A percentile compares a stretch with the other conserved stretches of the same genome.
These are phyloP conservation scores for Cynopterus brachyotis DNA, from an alignment of 2,113 vertebrate species.

Conservation along the genomic window DNA sequence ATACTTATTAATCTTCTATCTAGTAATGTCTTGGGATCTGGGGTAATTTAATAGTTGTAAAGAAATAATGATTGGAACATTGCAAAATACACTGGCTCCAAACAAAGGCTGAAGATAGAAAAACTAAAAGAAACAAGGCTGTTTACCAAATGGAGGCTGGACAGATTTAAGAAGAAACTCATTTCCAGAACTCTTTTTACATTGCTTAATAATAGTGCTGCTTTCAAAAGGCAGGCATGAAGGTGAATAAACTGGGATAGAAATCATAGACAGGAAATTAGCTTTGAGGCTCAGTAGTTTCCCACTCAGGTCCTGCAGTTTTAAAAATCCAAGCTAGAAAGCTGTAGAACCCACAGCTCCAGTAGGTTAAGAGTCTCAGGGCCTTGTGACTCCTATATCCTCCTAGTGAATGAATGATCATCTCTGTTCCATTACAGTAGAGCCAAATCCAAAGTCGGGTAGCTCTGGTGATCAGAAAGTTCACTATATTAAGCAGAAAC, in stretches of 20 bases:
- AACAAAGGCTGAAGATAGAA: slow-evolving; percentile 33
- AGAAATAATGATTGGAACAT: slow-evolving; percentile 26
- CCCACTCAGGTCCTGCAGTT: neutral
- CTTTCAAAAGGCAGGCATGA: neutral
- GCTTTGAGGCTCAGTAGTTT: neutral
- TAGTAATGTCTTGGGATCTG: neutral
- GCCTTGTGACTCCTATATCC: neutral
- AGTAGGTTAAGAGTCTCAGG: neutral
- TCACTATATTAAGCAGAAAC: neutral
- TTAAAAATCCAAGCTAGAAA: neutral
- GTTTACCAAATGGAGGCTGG: neutral
- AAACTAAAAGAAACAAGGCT: neutral
- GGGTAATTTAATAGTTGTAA: neutral
- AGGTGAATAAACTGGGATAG: neutral
- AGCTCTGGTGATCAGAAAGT: neutral
- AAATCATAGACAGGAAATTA: slow-evolving; percentile 4
- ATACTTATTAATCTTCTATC: slow-evolving; percentile 15
- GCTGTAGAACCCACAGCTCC: neutral
- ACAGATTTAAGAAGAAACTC: neutral
- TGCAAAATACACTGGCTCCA: neutral
- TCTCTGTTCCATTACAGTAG: neutral
- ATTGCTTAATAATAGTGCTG: neutral
- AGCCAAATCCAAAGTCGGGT: neutral
- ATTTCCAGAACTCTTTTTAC: slow-evolving; percentile 19
- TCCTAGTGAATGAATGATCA: neutral